A percentile compares a stretch with the other conserved stretches of the same genome.
Evolutionary conservation across 2,888 invertebrate species (phyloP).

Genomic region (Parascotia fuliginaria): DNA sequence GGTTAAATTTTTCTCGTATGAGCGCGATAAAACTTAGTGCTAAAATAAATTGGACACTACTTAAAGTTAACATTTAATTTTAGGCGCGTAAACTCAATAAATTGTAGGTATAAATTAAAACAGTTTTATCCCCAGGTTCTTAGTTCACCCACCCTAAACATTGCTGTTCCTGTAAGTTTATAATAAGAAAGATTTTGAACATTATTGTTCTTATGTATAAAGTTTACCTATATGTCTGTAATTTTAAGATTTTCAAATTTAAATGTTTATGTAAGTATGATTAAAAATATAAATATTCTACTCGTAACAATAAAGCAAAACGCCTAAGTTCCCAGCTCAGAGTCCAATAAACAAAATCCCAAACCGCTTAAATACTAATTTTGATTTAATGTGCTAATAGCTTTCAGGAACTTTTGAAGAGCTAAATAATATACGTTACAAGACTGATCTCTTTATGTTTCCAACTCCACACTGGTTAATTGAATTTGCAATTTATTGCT

Average conservation of each 20-base stretch:
- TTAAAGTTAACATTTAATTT: too few relatives aligned
- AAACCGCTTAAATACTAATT: conserved; percentile 15
- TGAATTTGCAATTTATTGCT: conserved; percentile 32
- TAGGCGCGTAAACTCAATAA: too few relatives aligned
- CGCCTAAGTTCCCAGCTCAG: too few relatives aligned
- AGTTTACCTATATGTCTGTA: too few relatives aligned
- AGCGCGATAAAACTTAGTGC: too few relatives aligned
- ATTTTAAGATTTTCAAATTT: too few relatives aligned
- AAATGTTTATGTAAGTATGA: too few relatives aligned
- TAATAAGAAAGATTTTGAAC: conserved; percentile 19
- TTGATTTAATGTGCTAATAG: conserved; percentile 23
- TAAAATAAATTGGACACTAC: too few relatives aligned
- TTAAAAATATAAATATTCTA: too few relatives aligned
- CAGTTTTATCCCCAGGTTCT: background rate
- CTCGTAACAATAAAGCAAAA: too few relatives aligned
- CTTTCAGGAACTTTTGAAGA: conserved; percentile 17
- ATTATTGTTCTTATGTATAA: conserved; percentile 17
- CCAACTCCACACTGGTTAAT: conserved; percentile 26
- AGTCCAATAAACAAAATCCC: conserved; percentile 21
- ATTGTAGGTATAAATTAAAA: too few relatives aligned
- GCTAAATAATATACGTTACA: conserved; percentile 24
- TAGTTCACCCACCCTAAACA: background rate
- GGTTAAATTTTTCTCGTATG: too few relatives aligned
- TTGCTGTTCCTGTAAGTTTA: conserved; percentile 12
- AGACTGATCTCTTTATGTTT: conserved; percentile 21